Base-by-base conservation (phyloP, 2,113 vertebrate genomes). In the Eubucco bourcierii region DNA sequence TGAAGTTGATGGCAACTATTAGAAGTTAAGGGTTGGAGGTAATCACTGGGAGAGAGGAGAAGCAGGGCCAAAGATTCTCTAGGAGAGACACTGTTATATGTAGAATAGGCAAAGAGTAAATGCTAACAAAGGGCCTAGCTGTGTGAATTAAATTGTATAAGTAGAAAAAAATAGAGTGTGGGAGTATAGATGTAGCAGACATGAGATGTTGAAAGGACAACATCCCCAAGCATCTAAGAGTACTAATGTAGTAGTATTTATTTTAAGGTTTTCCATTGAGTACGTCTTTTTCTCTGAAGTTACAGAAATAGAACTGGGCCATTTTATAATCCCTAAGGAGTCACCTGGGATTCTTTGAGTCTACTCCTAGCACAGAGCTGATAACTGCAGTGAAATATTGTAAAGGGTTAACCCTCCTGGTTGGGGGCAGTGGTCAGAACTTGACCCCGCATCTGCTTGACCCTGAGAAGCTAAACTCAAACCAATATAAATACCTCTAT, bases 241-340 rank as follows among this genome's bases (percentile, higher is more conserved):
- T 44, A 24, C 60, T 63, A 46, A 91, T 75, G 53, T 15, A 33
- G 12, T 20, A n/a, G 39, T 44, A 25, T 75, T 88, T 87, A 67
- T 94, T 91, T 81, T 74, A 68, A 85, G 59, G 44, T 82, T 90
- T 90, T 47, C 55, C 64, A 59, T 50, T 82, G 87, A 82, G 53
- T 88, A 47, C 56, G 37, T 15, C 70, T 77, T 37, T 79, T 91
- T 80, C 33, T 33, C 52, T 81, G 31, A 55, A 68, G 87, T 75
- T 60, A 60, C 70, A 87, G 58, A 87, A 87, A 52, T 17, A 72
- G 58, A 81, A 39, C 9, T 41, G 41, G 15, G 31, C 9, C n/a
- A 17, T 18, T 92, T 90, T 75, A 60, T 41, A 78, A 81, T 78
- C 41, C 46, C 33, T 28, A 18, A 75, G 37, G 52, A 64, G 58